These are phyloP conservation scores for Pyralis farinalis DNA, from an alignment of 2,888 invertebrate species.

Conservation along the genomic window DNA sequence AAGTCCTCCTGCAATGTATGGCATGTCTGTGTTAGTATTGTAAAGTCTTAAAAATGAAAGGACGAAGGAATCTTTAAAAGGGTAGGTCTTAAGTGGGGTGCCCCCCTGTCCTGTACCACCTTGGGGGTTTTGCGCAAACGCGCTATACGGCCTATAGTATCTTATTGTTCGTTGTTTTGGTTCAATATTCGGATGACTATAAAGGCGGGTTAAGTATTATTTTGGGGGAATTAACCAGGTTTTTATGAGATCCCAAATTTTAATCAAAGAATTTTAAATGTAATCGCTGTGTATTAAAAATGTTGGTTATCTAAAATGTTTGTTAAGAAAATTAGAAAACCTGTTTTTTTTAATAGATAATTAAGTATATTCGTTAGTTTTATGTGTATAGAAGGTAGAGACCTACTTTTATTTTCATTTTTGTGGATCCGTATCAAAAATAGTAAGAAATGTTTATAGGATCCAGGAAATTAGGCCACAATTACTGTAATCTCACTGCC, in stretches of 20 bases:
- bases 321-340: too few relatives aligned
- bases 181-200: slow-evolving; percentile 68
- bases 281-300: background rate
- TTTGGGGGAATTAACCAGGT: slow-evolving; percentile 42
- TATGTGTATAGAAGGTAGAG: too few relatives aligned
- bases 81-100: slow-evolving; percentile 75
- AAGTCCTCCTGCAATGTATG: slow-evolving; percentile 53
- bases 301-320: too few relatives aligned
- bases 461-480: too few relatives aligned
- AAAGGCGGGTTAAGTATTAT: slow-evolving; percentile 68
- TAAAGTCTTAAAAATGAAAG: slow-evolving; percentile 80
- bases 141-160: slow-evolving; percentile 67
- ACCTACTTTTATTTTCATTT: too few relatives aligned
- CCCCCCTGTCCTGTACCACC: slow-evolving; percentile 45
- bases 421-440: too few relatives aligned
- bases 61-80: slow-evolving; percentile 79
- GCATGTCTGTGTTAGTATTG: slow-evolving; percentile 69
- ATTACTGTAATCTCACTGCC: too few relatives aligned
- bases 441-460: too few relatives aligned
- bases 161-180: slow-evolving; percentile 74
- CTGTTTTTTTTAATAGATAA: too few relatives aligned
- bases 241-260: slow-evolving; percentile 3
- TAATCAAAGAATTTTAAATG: background rate
- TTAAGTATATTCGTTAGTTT: too few relatives aligned
- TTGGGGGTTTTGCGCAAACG: slow-evolving; percentile 60